A percentile compares a stretch with the other conserved stretches of the same genome.
These are phyloP conservation scores for Zaprionus bogoriensis DNA, from an alignment of 2,888 invertebrate genomes.

Conservation along the genomic window DNA sequence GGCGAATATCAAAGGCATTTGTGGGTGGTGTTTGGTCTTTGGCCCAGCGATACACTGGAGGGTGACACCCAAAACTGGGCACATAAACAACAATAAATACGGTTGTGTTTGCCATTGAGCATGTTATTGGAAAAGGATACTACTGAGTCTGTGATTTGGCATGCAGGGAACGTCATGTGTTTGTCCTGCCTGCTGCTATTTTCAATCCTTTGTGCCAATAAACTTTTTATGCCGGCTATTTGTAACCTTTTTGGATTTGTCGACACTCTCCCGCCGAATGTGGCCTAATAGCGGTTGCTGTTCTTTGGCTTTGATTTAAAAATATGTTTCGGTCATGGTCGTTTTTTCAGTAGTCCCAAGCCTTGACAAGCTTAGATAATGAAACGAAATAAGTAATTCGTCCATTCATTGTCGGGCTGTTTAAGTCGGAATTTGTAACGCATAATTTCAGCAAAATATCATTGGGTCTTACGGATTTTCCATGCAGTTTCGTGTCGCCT, in stretches of 20 bases:
- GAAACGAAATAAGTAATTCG: constrained; percentile 17
- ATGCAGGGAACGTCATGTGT: constrained; percentile 55
- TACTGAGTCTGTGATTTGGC: constrained; percentile 49
- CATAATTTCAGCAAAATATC: constrained; percentile 51
- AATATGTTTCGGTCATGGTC: constrained; percentile 63
- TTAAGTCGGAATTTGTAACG: constrained; percentile 49
- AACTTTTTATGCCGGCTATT: constrained; percentile 74
- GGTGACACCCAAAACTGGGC: constrained; percentile 39
- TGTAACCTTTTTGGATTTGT: constrained; percentile 70
- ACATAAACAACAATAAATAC: constrained; percentile 76
- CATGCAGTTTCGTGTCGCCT: neutral
- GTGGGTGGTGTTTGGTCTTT: constrained; percentile 24
- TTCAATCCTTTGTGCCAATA: constrained; percentile 75
- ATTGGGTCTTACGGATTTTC: neutral
- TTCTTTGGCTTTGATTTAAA: constrained; percentile 69
- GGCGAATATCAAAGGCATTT: constrained; percentile 48
- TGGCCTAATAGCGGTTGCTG: constrained; percentile 68
- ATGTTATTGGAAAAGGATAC: constrained; percentile 49
- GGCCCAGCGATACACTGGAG: neutral
- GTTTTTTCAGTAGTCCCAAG: constrained; percentile 3
- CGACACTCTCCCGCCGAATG: constrained; percentile 27
- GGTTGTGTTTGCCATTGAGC: constrained; percentile 51
- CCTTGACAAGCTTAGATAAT: constrained; percentile 21
- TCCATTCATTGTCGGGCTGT: constrained; percentile 26
- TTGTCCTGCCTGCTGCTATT: constrained; percentile 46